Conservation (phyloP, 2,888 invertebrate species). For the Agrochola lota region DNA sequence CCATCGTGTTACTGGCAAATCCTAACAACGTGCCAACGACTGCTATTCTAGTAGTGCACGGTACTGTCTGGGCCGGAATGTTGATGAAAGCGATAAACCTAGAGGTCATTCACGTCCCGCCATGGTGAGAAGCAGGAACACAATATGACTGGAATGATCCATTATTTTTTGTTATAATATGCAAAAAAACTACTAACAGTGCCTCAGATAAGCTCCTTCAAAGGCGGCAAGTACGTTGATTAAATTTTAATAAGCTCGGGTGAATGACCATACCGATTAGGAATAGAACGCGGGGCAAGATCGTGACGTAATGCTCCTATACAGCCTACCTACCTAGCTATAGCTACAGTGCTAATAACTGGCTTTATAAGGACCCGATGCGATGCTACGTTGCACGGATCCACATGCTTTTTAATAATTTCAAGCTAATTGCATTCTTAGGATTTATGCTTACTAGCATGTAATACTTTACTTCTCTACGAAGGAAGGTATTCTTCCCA, state of each 20-base stretch:
- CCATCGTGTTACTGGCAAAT: slow-evolving; percentile 56
- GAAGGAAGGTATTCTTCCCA: not conserved
- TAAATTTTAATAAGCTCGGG: slow-evolving; percentile 74
- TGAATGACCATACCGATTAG: slow-evolving; percentile 81
- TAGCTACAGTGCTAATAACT: slow-evolving; percentile 52
- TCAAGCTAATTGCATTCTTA: no score
- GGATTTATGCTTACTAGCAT: slow-evolving; percentile 18
- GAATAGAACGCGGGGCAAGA: slow-evolving; percentile 71
- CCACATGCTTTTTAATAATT: no score
- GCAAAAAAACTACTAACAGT: slow-evolving; percentile 62
- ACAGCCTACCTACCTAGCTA: slow-evolving; percentile 35
- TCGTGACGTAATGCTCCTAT: slow-evolving; percentile 71
- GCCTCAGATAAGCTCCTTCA: slow-evolving; percentile 54
- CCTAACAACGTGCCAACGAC: slow-evolving; percentile 67
- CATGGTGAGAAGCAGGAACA: slow-evolving; percentile 71
- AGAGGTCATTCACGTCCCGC: slow-evolving; percentile 79
- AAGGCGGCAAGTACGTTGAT: slow-evolving; percentile 65
- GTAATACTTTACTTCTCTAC: slow-evolving; percentile 14
- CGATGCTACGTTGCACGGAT: no score
- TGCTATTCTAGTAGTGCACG: slow-evolving; percentile 70
- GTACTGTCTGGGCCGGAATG: slow-evolving; percentile 74
- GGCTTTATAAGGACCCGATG: slow-evolving; percentile 58
- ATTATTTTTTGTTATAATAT: slow-evolving; percentile 60
- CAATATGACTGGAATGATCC: slow-evolving; percentile 59
- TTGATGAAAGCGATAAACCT: slow-evolving; percentile 80